These are phyloP conservation scores for Teleogryllus occipitalis DNA, from an alignment of 1,140 invertebrate species.

Conservation along the genomic window DNA sequence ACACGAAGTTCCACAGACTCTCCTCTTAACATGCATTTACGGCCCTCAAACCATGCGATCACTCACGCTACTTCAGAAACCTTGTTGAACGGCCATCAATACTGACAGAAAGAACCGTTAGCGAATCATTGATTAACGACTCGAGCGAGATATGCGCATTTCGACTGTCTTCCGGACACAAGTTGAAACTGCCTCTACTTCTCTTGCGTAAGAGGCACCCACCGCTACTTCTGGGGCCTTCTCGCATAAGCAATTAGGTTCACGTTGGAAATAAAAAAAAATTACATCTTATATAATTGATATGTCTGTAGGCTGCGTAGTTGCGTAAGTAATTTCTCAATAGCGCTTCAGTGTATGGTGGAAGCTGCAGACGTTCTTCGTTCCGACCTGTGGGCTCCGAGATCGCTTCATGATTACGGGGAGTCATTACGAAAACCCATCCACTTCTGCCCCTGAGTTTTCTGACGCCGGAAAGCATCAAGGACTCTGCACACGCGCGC, in stretches of 20 bases:
- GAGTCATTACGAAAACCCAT: background rate
- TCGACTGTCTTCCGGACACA: too few species aligned
- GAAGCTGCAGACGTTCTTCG: background rate
- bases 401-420: background rate
- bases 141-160: too few species aligned
- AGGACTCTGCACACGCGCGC: background rate
- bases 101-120: too few species aligned
- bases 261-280: background rate
- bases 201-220: too few species aligned
- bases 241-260: background rate
- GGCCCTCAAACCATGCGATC: too few species aligned
- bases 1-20: too few species aligned
- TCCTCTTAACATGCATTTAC: too few species aligned
- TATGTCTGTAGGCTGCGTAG: background rate
- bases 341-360: background rate
- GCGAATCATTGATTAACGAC: too few species aligned
- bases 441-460: background rate
- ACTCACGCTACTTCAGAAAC: too few species aligned
- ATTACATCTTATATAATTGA: background rate
- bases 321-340: background rate
- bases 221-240: too few species aligned
- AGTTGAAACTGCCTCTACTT: too few species aligned
- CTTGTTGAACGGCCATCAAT: too few species aligned
- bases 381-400: background rate
- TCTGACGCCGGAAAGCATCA: background rate